These are phyloP conservation scores for Phanerotoma sp. DNA, from an alignment of 2,888 invertebrate species.

Conservation along the genomic window DNA sequence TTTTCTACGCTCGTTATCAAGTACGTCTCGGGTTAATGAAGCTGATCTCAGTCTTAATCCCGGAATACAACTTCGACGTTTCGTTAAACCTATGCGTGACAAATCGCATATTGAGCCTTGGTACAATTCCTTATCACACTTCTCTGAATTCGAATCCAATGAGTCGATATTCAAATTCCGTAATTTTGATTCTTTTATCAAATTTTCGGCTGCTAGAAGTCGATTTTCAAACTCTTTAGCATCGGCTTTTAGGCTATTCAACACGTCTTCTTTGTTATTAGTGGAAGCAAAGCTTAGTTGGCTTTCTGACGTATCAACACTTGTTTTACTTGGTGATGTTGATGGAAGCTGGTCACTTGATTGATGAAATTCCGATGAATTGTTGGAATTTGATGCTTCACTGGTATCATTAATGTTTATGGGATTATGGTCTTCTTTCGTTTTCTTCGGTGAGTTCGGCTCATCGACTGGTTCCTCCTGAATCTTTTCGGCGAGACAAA, in stretches of 20 bases:
- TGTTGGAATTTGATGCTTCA: slow-evolving; percentile 33
- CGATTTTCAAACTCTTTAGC: slow-evolving; percentile 47
- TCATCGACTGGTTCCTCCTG: slow-evolving; percentile 50
- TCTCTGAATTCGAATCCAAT: slow-evolving; percentile 45
- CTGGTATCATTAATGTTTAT: slow-evolving; percentile 5
- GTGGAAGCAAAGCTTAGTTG: too few relatives aligned
- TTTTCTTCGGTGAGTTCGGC: slow-evolving; percentile 22
- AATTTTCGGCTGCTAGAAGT: slow-evolving; percentile 50
- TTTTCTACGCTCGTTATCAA: slow-evolving; percentile 25
- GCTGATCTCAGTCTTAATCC: slow-evolving; percentile 48
- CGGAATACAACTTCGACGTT: slow-evolving; percentile 49
- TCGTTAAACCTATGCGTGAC: slow-evolving; percentile 30
- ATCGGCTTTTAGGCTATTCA: slow-evolving; percentile 34
- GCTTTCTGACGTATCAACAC: slow-evolving; percentile 47
- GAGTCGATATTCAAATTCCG: slow-evolving; percentile 42
- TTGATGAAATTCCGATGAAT: slow-evolving; percentile 34
- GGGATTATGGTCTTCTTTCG: too few relatives aligned
- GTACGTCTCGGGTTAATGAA: slow-evolving; percentile 45
- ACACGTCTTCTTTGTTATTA: slow-evolving; percentile 31
- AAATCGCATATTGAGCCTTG: slow-evolving; percentile 43
- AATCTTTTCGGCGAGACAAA: slow-evolving; percentile 48
- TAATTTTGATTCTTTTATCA: slow-evolving; percentile 52
- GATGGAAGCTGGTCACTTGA: slow-evolving; percentile 35
- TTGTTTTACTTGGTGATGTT: slow-evolving; percentile 42
- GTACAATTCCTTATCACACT: slow-evolving; percentile 47